These are phyloP conservation scores for Drosophila neotestacea DNA, from an alignment of 2,888 invertebrate genomes.

Conservation along the genomic window DNA sequence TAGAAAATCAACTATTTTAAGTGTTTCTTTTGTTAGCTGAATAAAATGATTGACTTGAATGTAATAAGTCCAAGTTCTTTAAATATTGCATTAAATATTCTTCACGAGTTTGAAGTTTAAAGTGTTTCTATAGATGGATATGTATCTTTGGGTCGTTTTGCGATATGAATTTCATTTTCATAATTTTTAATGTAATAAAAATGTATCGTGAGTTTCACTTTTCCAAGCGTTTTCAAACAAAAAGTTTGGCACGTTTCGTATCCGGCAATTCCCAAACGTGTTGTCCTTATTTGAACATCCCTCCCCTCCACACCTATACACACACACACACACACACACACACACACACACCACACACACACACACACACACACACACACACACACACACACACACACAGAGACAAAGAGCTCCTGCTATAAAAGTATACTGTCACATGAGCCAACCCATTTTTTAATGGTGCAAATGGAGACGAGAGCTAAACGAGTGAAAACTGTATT, in stretches of 20 bases:
- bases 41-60: no score
- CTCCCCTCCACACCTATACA: background rate
- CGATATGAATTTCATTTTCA: slow-evolving; percentile 42
- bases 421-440: slow-evolving; percentile 15
- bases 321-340: no score
- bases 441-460: slow-evolving; percentile 14
- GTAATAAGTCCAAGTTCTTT: background rate
- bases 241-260: slow-evolving; percentile 44
- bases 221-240: slow-evolving; percentile 19
- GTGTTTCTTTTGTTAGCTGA: no score
- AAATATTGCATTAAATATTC: slow-evolving; percentile 10
- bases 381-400: background rate
- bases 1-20: no score
- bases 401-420: background rate
- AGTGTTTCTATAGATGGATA: background rate
- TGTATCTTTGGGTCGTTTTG: slow-evolving; percentile 13
- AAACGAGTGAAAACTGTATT: slow-evolving; percentile 21
- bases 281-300: slow-evolving; percentile 24
- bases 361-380: background rate
- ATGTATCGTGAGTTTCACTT: slow-evolving; percentile 46
- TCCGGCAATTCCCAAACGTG: slow-evolving; percentile 41
- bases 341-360: background rate
- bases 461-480: slow-evolving; percentile 16
- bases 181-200: slow-evolving; percentile 51
- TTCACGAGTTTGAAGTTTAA: background rate